A percentile compares a stretch with the other conserved stretches of the same genome.
phyloP scores from a whole-genome alignment of 2,113 vertebrate species.

The Dendrocopos noguchii region DNA sequence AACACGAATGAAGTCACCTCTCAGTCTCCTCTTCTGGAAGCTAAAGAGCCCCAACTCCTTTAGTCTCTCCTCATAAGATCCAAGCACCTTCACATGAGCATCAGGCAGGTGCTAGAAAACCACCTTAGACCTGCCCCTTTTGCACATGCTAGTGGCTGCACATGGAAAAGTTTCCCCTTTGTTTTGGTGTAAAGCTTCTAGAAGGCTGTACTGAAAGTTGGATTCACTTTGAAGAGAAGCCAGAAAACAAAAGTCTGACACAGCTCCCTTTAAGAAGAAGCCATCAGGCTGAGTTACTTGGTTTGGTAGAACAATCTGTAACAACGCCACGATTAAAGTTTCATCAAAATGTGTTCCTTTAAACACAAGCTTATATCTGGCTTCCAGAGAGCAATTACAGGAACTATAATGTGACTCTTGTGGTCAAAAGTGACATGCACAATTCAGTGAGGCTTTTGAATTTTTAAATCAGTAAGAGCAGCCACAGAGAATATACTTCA shows the following conservation, averaged over 20 bases:
- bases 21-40: too few species aligned
- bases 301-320: slow-evolving; percentile 57
- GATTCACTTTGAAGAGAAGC: neutral
- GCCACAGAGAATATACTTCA: slow-evolving; percentile 39
- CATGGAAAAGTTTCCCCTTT: neutral
- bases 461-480: slow-evolving; percentile 57
- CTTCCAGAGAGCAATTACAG: slow-evolving; percentile 57
- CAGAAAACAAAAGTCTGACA: neutral
- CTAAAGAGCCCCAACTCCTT: too few species aligned
- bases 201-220: neutral
- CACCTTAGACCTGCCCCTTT: neutral
- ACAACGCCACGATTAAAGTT: slow-evolving; percentile 46
- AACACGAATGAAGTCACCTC: too few species aligned
- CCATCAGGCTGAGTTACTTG: neutral
- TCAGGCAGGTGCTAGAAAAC: neutral
- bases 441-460: slow-evolving; percentile 38
- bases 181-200: neutral
- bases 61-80: too few species aligned
- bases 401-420: slow-evolving; percentile 56
- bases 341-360: slow-evolving; percentile 61
- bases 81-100: neutral
- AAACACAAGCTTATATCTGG: slow-evolving; percentile 60
- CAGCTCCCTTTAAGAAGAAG: neutral
- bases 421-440: slow-evolving; percentile 57
- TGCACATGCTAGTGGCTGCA: neutral